Base-by-base conservation (phyloP, 1,140 invertebrate genomes). In the Drosophila grimshawi region DNA sequence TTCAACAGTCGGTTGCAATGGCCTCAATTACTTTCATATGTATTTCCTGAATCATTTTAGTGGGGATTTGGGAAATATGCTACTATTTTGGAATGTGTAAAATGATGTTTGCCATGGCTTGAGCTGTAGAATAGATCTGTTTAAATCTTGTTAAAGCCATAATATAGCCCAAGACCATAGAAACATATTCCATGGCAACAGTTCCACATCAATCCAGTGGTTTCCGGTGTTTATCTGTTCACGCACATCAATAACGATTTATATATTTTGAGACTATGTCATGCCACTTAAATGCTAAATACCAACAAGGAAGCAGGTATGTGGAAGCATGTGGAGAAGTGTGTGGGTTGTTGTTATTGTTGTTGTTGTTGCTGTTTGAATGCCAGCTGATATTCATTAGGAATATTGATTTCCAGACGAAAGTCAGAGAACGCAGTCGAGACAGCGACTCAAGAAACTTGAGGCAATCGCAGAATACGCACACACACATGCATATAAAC, bases 391-490 rank as follows among this genome's bases (percentile, higher is more conserved):
- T 80, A 86, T 59, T 76, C 83, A 88, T 86, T 86, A 88, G 76
- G 68, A 83, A 88, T 86, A 86, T 86, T 86, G 83, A 86, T 86
- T 86, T 86, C 80, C 83, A 86, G 88, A 88, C 76, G 55, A 68
- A 67, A 76, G 76, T 80, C 76, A 70, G 59, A 73, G 68, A 46
- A 45, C 66, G 66, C 55, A 72, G 51, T 43, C 57, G 33, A 70
- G 79, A 56, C 46, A 45, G 39, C 49, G 51, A 73, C 62, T 57
- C 68, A 67, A 53, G 33, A 49, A 51, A 63, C 52, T 57, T 37
- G 51, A 60, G 59, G 68, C 79, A 73, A 73, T 69, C 55, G 49
- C 63, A 72, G 66, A 35, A 71, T 67, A 69, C 39, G 46, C 48
- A 66, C 57, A 45, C 45, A 61, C 41, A 76, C 57, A 51, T 29